These are phyloP conservation scores for Gallinago solitaria DNA, from an alignment of 2,797 vertebrate genomes.

Conservation along the genomic window DNA sequence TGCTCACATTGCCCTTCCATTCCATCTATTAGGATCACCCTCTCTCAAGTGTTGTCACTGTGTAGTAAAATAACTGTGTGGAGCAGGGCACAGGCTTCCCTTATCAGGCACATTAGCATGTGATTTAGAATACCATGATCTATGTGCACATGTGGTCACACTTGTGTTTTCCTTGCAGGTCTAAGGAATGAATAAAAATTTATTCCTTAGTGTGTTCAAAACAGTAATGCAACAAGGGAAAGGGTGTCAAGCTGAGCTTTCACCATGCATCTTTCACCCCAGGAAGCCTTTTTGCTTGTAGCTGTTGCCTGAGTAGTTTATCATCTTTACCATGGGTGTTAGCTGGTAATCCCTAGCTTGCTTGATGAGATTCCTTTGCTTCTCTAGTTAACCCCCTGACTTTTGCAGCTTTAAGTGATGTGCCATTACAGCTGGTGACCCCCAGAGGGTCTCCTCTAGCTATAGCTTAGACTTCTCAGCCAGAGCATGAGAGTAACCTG, in stretches of 20 bases:
- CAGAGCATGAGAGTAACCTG: background rate
- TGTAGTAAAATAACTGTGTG: background rate
- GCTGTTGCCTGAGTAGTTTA: background rate
- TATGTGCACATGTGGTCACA: background rate
- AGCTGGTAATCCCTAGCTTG: background rate
- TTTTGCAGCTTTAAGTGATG: background rate
- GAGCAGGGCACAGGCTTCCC: background rate
- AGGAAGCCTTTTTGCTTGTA: background rate
- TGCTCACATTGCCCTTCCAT: background rate
- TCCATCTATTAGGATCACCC: background rate
- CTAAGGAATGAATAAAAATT: background rate
- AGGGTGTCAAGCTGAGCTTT: background rate
- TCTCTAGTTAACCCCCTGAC: background rate
- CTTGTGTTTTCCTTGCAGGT: background rate
- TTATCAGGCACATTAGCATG: fast-evolving
- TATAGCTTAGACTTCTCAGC: background rate
- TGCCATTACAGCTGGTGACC: background rate
- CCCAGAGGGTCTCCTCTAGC: background rate
- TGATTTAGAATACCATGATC: background rate
- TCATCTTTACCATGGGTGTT: background rate
- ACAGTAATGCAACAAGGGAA: background rate
- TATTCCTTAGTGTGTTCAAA: background rate
- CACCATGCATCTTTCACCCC: background rate
- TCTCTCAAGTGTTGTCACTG: background rate
- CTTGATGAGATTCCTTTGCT: background rate